Base-by-base conservation (phyloP, 2,888 invertebrate species). In the Diaphora mendica region DNA sequence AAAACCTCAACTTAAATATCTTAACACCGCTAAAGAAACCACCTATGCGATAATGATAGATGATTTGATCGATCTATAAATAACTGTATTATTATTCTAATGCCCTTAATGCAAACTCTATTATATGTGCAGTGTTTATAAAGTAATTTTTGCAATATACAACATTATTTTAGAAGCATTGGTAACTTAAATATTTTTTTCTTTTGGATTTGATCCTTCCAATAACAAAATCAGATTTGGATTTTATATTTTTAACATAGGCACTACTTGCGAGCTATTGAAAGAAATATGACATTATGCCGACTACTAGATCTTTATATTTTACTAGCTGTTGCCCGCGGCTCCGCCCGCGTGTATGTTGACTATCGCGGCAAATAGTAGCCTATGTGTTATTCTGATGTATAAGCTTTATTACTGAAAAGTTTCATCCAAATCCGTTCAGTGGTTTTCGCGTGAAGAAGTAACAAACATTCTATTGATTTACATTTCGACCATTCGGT, bases 1-100 rank as follows among this genome's bases (percentile, higher is more conserved):
- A 59, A 71, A 71, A 59, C 59, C 55, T 42, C 44, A 51, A 33
- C 66, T 71, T 48, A 59, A 48, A 51, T 30, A 67, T 59, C 39
- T 44, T 2, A 33, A 66, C 30, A 26, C 20, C 11, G 42, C 44
- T 62, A 30, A 11, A 13, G 30, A 42, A 64, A 64, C 26, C 20
- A 59, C 30, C 51, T 11, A 44, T 64, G n/a, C 70, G 15, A 30
- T 35, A 15, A 67, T 33, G 20, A n/a, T 15, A 33, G 4, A 8
- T 44, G 9, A 7, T 8, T 44, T 17, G 2, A 42, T 44, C n/a
- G 42, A 30, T 62, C 15, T 30, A 62, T 17, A 17, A 30, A 62
- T 5, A 59, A 62, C 17, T 30, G 17, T 30, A 30, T 4, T 5
- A 26, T 59, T n/a, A 55, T 23, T 55, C 2, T 8, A 55, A 9